Evolutionary conservation across 2,797 vertebrate genomes (phyloP).

Genomic region (Dryobates pubescens): DNA sequence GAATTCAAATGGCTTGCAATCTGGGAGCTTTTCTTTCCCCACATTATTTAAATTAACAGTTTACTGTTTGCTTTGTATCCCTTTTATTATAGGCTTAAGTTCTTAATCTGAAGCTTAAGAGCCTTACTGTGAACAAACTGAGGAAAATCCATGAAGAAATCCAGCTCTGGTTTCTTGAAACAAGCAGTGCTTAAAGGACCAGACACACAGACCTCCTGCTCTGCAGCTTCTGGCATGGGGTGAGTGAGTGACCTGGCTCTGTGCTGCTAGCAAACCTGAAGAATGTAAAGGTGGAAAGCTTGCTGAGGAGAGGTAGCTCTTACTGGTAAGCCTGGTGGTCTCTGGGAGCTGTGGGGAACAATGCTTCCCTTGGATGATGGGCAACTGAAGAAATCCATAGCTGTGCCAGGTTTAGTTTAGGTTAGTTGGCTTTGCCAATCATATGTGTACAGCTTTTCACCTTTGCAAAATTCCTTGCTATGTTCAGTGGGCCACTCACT

Average conservation of each 20-base stretch:
- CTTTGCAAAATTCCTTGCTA: neutral
- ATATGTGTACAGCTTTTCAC: neutral
- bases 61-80: slow-evolving; percentile 42
- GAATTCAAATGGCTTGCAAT: slow-evolving; percentile 19
- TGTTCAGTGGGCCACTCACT: no score
- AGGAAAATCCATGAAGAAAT: neutral
- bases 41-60: slow-evolving; percentile 46
- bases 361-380: neutral
- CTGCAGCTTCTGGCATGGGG: neutral
- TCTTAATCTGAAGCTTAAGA: slow-evolving; percentile 45
- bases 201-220: neutral
- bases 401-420: neutral
- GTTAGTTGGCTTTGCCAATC: neutral
- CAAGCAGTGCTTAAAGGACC: neutral
- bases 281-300: neutral
- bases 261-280: neutral
- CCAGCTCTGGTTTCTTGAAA: neutral
- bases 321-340: neutral
- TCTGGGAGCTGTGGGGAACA: neutral
- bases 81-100: slow-evolving; percentile 40
- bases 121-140: neutral
- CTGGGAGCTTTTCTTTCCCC: neutral
- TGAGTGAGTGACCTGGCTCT: neutral
- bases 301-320: neutral
- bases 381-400: neutral